These are phyloP conservation scores for Euleptes europaea DNA, from an alignment of 2,113 vertebrate species.

Conservation along the genomic window DNA sequence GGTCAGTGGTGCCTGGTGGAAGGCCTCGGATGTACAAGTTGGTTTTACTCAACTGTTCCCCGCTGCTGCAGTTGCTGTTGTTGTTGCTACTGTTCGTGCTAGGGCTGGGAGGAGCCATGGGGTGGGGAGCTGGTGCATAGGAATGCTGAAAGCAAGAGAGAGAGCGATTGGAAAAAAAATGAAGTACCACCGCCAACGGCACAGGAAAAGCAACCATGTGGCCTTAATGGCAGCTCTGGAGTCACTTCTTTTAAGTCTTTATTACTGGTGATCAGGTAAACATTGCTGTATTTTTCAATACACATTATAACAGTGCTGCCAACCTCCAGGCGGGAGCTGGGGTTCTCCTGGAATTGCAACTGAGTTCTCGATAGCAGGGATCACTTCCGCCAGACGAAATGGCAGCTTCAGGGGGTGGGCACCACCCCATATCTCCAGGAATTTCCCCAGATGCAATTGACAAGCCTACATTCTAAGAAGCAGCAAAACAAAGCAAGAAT, in stretches of 20 bases:
- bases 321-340: too few species aligned
- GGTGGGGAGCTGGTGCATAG: constrained; percentile 97
- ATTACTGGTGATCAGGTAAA: background rate
- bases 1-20: constrained; percentile 96
- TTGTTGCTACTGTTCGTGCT: constrained; percentile 94
- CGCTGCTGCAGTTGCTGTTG: constrained; percentile 88
- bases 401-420: too few species aligned
- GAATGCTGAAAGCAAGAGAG: constrained; percentile 86
- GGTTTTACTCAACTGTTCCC: constrained; percentile 98
- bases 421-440: too few species aligned
- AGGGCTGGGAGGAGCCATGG: constrained; percentile 98
- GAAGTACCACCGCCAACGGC: background rate
- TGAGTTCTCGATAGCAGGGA: too few species aligned
- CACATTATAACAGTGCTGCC: background rate
- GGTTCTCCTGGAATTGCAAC: too few species aligned
- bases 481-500: too few species aligned
- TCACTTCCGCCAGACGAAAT: too few species aligned
- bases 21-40: constrained; percentile 98
- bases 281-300: background rate
- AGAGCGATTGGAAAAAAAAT: constrained; percentile 59
- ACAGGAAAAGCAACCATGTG: background rate
- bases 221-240: fast-evolving
- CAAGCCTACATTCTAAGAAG: too few species aligned
- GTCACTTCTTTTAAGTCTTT: background rate
- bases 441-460: too few species aligned